phyloP scores from a whole-genome alignment of 2,113 vertebrate genomes.

The Scolopax mira region DNA sequence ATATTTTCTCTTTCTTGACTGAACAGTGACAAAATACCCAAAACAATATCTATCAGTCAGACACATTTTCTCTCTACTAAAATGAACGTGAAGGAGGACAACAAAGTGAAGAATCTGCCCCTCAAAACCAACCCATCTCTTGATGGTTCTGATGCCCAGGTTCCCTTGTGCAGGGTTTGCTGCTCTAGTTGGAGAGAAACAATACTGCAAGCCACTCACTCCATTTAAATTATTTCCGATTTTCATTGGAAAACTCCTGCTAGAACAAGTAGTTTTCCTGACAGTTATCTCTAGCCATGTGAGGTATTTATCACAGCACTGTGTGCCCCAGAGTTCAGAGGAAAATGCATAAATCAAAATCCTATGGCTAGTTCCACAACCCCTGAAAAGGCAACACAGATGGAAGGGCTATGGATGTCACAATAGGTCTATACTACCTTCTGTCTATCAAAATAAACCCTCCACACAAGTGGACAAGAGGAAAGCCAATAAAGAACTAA shows the following conservation, averaged over 20 bases:
- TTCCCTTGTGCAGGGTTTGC: background rate
- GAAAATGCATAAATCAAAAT: background rate
- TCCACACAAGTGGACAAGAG: background rate
- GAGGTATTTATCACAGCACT: background rate
- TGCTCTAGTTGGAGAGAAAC: background rate
- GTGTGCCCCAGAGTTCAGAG: background rate
- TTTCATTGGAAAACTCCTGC: background rate
- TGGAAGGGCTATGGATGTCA: background rate
- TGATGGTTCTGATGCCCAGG: accelerated
- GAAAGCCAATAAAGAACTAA: background rate
- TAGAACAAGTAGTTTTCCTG: background rate
- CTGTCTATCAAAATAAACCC: background rate
- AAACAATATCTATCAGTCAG: background rate
- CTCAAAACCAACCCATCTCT: background rate
- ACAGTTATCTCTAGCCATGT: background rate
- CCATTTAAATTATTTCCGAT: background rate
- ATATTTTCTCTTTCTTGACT: background rate
- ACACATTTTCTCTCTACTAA: background rate
- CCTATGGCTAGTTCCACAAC: background rate
- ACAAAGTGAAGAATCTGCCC: background rate
- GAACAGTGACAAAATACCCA: background rate
- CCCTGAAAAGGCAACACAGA: background rate
- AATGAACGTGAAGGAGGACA: background rate
- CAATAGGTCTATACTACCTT: background rate
- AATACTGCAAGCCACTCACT: accelerated